Evolutionary conservation across 2,797 vertebrate species (phyloP), one percentile per base, ranked within the genome.

Genomic region (Ibycter americanus): DNA sequence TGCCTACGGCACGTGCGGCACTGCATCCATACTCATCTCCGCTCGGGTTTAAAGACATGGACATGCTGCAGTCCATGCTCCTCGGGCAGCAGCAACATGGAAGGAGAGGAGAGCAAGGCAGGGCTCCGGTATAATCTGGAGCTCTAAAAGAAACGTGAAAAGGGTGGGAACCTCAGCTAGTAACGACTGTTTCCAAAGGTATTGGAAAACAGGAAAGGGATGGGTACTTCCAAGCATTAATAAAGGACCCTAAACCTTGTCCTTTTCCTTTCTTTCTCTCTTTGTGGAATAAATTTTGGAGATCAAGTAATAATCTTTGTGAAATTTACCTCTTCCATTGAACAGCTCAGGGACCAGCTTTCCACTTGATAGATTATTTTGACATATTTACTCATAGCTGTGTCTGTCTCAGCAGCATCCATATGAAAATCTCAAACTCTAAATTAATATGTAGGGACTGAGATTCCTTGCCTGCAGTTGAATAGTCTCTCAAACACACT

Each of bases 341-440:
- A 94, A 44, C 67, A 96, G 94, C 97, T 95, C 74, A 18, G 95
- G 97, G 97, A 96, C 86, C 92, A 72, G 84, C 68, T 91, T 97
- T 96, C 96, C 81, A 79, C 96, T 96, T 97, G 96, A 96, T 94
- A 97, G 97, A 90, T 95, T 97, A 97, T 98, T 97, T 97, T 98
- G 97, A 96, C 97, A 95, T 97, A 97, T 98, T 98, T 98, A 97
- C 98, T 97, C 97, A 93, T 15, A 65, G 93, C 95, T 96, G 72
- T 40, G 97, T 97, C 97, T 98, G 91, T 97, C 96, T 97, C 95
- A 12, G 96, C 93, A 96, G 97, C 97, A 98, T 97, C 97, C 93
- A 51, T 15, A 52, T 81, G 85, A 97, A 97, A 95, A 40, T 88
- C 94, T 93, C 96, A 91, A 96, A 94, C 97, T 97, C 96, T 93